Evolutionary conservation across 2,888 invertebrate species (phyloP), one percentile per base, ranked within the genome.

Genomic region (Chydorus sphaericus): DNA sequence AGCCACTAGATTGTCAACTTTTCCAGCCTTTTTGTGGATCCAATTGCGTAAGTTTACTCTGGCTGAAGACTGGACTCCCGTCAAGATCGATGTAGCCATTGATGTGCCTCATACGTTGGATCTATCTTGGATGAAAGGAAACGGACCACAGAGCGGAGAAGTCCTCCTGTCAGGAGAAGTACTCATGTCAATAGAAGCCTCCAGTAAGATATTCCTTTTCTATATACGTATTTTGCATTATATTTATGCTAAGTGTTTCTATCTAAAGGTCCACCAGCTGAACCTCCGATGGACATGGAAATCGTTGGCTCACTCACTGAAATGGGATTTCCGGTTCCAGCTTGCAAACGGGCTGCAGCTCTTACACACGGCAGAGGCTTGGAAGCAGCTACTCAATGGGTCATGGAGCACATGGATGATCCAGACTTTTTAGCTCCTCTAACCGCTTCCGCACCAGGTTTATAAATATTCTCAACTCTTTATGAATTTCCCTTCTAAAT

Each of bases 361-460:
- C 82, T 84, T 68, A 93, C 93, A 0, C 82, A 85, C 66, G 92
- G 90, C 70, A 70, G 77, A 1, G 85, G 90, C 28, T 70, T 91
- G 60, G 92, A 93, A 68, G 75, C 79, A 0, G 94, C 96, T 0
- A 84, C 87, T 62, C 81, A 86, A 68, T 97, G 96, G 96, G 79
- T 94, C 26, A 91, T 96, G 90, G 88, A 92, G 65, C 96, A 97
- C 68, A 86, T 94, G 71, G 81, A 79, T 4, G 96, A 97, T 73
- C 75, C 85, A 61, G 86, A 92, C 72, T 87, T 93, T 67, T 78
- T 80, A 6, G 81, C 82, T 64, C 84, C 85, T 7, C 88, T 92
- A 67, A 75, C 81, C 20, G n/a, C 26, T 37, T 23, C 26, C 23
- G 37, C 8, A 38, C 26, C 53, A 7, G 36, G 26, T n/a, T n/a